phyloP scores from a whole-genome alignment of 2,888 invertebrate genomes.

The Tinea trinotella region DNA sequence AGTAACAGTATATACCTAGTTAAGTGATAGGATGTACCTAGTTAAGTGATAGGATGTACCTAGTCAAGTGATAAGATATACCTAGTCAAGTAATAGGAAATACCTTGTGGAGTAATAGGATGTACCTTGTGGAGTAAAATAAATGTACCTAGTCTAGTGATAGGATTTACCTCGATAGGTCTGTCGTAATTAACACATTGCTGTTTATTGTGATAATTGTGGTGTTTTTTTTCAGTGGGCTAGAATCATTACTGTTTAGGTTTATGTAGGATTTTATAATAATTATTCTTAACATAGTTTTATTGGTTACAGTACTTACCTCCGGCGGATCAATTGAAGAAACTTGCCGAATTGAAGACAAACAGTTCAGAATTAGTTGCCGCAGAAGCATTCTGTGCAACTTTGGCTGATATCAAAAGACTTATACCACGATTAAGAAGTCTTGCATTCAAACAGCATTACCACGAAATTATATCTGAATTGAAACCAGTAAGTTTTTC shows the following conservation, averaged over 20 bases:
- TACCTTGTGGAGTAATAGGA: too few species aligned
- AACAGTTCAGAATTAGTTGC: constrained; percentile 85
- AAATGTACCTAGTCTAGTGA: too few species aligned
- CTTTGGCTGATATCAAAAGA: constrained; percentile 90
- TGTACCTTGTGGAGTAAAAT: too few species aligned
- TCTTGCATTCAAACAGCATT: constrained; percentile 90
- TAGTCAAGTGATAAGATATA: too few species aligned
- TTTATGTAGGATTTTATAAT: background rate
- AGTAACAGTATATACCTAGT: too few species aligned
- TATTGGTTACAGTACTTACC: constrained; percentile 81
- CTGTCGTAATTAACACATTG: too few species aligned
- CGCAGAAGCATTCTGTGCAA: constrained; percentile 95
- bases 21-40: too few species aligned
- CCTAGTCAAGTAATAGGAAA: too few species aligned
- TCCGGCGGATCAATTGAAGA: constrained; percentile 89
- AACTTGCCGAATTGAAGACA: constrained; percentile 84
- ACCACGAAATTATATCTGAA: constrained; percentile 88
- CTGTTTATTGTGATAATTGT: too few species aligned
- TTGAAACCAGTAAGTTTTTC: constrained; percentile 82
- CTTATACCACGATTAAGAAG: constrained; percentile 89
- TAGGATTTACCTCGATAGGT: too few species aligned
- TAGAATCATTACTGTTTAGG: background rate
- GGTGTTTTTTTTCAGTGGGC: too few species aligned
- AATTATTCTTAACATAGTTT: background rate
- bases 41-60: too few species aligned